Percentiles rank a stretch among this genome's conserved stretches.
These are phyloP conservation scores for Ischnura elegans DNA, from an alignment of 2,888 invertebrate species.

Conservation along the genomic window DNA sequence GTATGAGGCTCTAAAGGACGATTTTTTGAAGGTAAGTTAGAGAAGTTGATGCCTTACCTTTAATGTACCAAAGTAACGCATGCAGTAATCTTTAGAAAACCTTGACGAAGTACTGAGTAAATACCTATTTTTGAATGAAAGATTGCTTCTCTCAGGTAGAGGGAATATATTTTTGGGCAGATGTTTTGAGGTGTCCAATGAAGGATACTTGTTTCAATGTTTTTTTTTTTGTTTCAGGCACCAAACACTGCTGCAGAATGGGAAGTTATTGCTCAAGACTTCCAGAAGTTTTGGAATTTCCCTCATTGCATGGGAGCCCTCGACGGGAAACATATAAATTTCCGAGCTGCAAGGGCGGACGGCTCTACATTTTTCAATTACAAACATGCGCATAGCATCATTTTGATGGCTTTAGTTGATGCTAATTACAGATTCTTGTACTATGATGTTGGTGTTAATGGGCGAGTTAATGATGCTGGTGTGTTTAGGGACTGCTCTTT, in stretches of 20 bases:
- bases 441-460: conserved; percentile 11
- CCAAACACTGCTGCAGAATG: not conserved
- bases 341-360: not conserved
- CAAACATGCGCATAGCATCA: not conserved
- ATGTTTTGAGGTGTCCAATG: not conserved
- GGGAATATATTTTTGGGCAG: too few species aligned
- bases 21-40: not conserved
- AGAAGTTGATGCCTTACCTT: too few species aligned
- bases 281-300: not conserved
- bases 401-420: not conserved
- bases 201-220: not conserved
- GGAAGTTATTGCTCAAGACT: not conserved
- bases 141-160: too few species aligned
- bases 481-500: conserved; percentile 4
- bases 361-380: not conserved
- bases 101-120: too few species aligned
- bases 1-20: not conserved
- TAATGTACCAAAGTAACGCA: too few species aligned
- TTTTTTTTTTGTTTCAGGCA: not conserved
- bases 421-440: not conserved
- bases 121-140: too few species aligned
- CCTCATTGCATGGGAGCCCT: not conserved
- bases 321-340: not conserved
- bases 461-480: not conserved
- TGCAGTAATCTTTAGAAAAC: too few species aligned